These are phyloP conservation scores for Anomalospiza imberbis DNA, from an alignment of 2,797 vertebrate species.

Conservation along the genomic window DNA sequence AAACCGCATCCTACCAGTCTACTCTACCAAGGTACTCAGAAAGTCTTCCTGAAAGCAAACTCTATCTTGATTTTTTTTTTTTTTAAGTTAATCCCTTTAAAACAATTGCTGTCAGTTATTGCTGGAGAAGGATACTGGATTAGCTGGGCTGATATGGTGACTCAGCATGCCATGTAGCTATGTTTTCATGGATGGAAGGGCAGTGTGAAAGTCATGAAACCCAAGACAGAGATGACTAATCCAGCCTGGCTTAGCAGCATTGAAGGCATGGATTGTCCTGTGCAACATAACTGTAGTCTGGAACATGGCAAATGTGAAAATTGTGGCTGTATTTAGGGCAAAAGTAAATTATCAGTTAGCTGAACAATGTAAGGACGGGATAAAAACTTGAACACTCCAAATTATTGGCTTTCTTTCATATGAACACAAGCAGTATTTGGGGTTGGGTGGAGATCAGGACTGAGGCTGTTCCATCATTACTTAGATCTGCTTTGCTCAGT, in stretches of 20 bases:
- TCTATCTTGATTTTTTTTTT: background rate
- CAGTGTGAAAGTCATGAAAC: background rate
- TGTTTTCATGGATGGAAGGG: background rate
- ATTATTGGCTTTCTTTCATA: background rate
- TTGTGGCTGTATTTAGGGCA: background rate
- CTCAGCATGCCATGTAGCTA: background rate
- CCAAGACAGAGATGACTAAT: slow-evolving; percentile 9
- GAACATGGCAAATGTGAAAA: background rate
- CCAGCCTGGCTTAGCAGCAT: background rate
- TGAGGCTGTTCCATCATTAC: background rate
- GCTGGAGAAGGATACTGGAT: background rate
- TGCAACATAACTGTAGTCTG: background rate
- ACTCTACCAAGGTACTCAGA: background rate
- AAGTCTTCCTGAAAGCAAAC: background rate
- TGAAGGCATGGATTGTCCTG: background rate
- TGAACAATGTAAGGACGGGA: background rate
- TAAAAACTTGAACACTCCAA: background rate
- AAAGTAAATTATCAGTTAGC: background rate
- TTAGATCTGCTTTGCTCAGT: slow-evolving; percentile 22
- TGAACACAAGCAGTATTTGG: background rate
- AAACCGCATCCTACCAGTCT: background rate
- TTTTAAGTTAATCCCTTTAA: background rate
- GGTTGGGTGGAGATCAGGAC: slow-evolving; percentile 1
- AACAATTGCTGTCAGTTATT: background rate
- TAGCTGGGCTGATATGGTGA: background rate